phyloP scores from a whole-genome alignment of 2,888 invertebrate species.

The Diaphora mendica region DNA sequence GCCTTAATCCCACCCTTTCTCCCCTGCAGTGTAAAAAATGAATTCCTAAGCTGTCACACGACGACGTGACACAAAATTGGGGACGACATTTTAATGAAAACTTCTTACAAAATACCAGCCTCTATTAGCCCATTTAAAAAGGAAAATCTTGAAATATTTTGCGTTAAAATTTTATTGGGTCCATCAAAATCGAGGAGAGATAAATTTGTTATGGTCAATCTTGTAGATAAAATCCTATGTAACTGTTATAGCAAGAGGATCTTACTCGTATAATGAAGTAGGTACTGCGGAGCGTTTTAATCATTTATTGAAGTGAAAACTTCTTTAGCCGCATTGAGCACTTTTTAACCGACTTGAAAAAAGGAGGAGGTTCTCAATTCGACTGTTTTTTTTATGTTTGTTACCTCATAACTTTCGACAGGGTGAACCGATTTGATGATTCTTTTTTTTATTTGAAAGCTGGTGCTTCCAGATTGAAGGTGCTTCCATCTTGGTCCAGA shows the following conservation, averaged over 20 bases:
- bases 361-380: no score
- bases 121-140: background rate
- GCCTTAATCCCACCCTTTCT: conserved; percentile 31
- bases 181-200: background rate
- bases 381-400: no score
- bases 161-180: background rate
- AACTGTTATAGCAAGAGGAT: background rate
- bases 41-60: conserved; percentile 22
- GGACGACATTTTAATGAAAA: conserved; percentile 51
- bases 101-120: conserved; percentile 32
- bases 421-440: no score
- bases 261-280: background rate
- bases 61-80: conserved; percentile 38
- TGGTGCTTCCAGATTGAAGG: no score
- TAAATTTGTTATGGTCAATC: background rate
- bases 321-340: no score
- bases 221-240: background rate
- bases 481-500: no score
- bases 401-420: no score
- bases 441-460: no score
- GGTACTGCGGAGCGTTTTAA: background rate
- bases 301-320: no score
- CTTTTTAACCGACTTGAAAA: no score
- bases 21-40: conserved; percentile 37
- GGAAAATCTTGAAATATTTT: background rate